Evolutionary conservation across 1,140 invertebrate genomes (phyloP).

Genomic region (Polypedilum vanderplanki): DNA sequence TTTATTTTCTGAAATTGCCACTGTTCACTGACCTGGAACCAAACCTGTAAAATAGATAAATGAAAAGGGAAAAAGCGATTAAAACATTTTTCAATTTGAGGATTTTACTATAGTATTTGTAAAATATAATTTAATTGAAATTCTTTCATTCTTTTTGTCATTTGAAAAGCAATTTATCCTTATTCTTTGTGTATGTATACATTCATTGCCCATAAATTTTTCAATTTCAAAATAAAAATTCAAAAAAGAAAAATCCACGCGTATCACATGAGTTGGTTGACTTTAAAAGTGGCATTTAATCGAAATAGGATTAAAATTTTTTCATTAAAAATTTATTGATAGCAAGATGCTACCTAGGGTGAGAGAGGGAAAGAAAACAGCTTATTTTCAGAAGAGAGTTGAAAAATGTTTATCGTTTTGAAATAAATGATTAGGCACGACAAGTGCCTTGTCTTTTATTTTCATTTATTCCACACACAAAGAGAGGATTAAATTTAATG

Average conservation of each 20-base stretch:
- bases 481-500: conserved; percentile 22
- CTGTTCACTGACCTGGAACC: conserved; percentile 56
- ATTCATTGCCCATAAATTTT: conserved; percentile 21
- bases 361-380: not conserved
- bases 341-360: not conserved
- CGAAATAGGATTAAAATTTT: conserved; percentile 22
- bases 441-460: not conserved
- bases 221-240: not conserved
- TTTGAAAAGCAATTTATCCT: not conserved
- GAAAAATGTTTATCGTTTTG: not conserved
- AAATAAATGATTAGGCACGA: conserved; percentile 26
- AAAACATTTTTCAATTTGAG: conserved; percentile 22
- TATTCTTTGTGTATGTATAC: no score
- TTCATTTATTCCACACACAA: not conserved
- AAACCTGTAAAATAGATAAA: conserved; percentile 65
- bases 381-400: no score
- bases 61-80: conserved; percentile 29
- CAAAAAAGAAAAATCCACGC: not conserved
- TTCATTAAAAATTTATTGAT: not conserved
- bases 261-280: conserved; percentile 15
- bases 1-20: not conserved
- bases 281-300: conserved; percentile 25
- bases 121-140: not conserved
- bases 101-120: not conserved
- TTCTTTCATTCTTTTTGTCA: not conserved